Base-by-base conservation (phyloP, 2,113 vertebrate genomes). In the Rhinolophus ferrumequinum region DNA sequence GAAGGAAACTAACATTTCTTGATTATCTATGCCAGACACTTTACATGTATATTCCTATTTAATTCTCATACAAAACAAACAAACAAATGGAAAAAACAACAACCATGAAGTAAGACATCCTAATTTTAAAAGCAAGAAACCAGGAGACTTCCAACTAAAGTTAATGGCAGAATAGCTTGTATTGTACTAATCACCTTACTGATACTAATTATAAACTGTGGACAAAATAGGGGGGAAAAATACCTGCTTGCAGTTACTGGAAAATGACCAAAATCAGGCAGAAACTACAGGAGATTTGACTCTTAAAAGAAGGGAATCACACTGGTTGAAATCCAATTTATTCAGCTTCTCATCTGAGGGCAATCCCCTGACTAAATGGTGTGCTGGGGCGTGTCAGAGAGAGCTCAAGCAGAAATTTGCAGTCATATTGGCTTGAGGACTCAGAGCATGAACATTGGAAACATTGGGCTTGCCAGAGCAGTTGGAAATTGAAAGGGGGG, bases 51-150 rank as follows among this genome's bases (percentile, higher is more conserved):
- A 69, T 73, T 91, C 21, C 9, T 94, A 75, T 58, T 79, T 90
- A 95, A 79, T 94, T 96, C 44, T 80, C 41, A 76, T 21, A 64
- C 16, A n/a, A 26, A 44, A 44, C 41, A 44, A 44, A 44, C 41
- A 44, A 44, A 44, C 6, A n/a, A n/a, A n/a, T n/a, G n/a, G 41
- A 44, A 91, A 56, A 7, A 26, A 35, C n/a, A 47, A 82, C 62
- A 12, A 7, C 14, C 73, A 52, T 28, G 35, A 93, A 60, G 38
- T 24, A 44, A 89, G 14, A 69, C 47, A 77, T 75, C 60, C 21
- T 85, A 24, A 91, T 69, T 90, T 76, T n/a, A 67, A 91, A 97
- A 83, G 56, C 19, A 8, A 90, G 16, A 44, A 91, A 80, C 16
- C 30, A 44, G 66, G 72, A 75, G 44, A 77, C 62, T 76, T 81